Percentiles rank a stretch among this genome's conserved stretches.
Conservation (phyloP, 64 coral and sea anemone species). For the Hydrozoanthus tunicans region DNA sequence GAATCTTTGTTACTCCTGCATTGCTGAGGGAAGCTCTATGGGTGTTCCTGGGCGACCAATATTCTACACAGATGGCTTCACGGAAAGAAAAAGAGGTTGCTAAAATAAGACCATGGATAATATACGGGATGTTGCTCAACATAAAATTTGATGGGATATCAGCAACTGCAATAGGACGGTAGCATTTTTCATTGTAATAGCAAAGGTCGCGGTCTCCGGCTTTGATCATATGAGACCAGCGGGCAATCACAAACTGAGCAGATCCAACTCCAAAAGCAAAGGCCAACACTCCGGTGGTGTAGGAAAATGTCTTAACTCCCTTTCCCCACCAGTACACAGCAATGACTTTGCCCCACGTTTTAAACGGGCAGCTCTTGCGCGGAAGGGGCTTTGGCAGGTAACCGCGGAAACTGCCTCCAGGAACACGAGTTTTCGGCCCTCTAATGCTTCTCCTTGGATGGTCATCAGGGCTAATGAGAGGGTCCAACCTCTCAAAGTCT, state of each 20-base stretch:
- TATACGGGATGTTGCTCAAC: constrained; percentile 84
- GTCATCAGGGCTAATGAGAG: constrained; percentile 33
- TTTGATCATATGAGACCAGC: constrained; percentile 85
- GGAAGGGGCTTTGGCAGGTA: constrained; percentile 65
- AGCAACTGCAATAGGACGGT: constrained; percentile 82
- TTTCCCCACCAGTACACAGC: constrained; percentile 70
- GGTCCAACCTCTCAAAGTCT: constrained; percentile 73
- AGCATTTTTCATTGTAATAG: constrained; percentile 95
- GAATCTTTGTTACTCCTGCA: constrained; percentile 32
- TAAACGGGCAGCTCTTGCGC: constrained; percentile 44
- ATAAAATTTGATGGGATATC: constrained; percentile 93
- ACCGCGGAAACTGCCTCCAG: constrained; percentile 31
- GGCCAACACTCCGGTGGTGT: constrained; percentile 76
- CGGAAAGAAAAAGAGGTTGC: constrained; percentile 72
- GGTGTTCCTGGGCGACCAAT: not conserved
- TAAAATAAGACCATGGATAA: constrained; percentile 73
- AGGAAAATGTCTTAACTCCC: constrained; percentile 83
- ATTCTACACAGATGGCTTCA: constrained; percentile 65
- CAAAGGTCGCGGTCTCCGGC: constrained; percentile 80
- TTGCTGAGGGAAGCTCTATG: not conserved
- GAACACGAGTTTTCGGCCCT: not conserved
- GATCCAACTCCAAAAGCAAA: constrained; percentile 85
- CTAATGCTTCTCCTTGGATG: not conserved
- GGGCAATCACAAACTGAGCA: constrained; percentile 90
- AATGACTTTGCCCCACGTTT: constrained; percentile 64